Base-by-base conservation (phyloP, 1,140 invertebrate species). In the Conopomorpha cramerella region DNA sequence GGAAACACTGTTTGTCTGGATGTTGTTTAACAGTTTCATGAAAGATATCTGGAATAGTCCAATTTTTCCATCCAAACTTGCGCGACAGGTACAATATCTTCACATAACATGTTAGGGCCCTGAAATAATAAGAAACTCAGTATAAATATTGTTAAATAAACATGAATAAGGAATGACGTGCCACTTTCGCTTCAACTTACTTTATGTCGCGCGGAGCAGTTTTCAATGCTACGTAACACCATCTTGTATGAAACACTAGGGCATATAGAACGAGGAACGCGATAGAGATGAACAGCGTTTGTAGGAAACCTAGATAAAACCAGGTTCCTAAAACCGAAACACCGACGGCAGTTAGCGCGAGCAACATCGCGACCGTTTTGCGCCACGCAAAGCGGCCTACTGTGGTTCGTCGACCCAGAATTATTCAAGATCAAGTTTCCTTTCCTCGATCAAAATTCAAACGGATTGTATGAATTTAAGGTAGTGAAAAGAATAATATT, bases 1-100 rank as follows among this genome's bases (percentile, higher is more conserved):
- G 74, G 18, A 95, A 87, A 32, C 88, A 90, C 4, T 83, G 49
- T 73, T 91, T 93, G 29, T 93, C 80, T 1, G 91, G 91, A 68
- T 92, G 80, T 49, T 82, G 85, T 6, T 79, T 73, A 1, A 89
- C 90, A 39, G 83, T 79, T 41, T 84, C 70, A 43, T 84, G 81
- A 55, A 95, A 94, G 30, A 90, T 78, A 55, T 91, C 85, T 0
- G 84, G 84, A 10, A 93, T 70, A 1, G 84, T 86, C 26, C 81
- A 58, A 55, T 93, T 84, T 47, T 85, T 85, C 28, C 76, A 83
- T 15, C 82, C 77, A 38, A 85, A 81, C 7, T 67, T 55, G 39
- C 63, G 67, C 8, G 89, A 83, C 29, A 81, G 58, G 55, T 81
- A 66, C 27, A 89, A 49, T 4, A 91, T 72, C 45, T 78, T 81